A percentile compares a stretch with the other conserved stretches of the same genome.
phyloP scores from a whole-genome alignment of 2,888 invertebrate species.

The Acanthosepion pharaonis region DNA sequence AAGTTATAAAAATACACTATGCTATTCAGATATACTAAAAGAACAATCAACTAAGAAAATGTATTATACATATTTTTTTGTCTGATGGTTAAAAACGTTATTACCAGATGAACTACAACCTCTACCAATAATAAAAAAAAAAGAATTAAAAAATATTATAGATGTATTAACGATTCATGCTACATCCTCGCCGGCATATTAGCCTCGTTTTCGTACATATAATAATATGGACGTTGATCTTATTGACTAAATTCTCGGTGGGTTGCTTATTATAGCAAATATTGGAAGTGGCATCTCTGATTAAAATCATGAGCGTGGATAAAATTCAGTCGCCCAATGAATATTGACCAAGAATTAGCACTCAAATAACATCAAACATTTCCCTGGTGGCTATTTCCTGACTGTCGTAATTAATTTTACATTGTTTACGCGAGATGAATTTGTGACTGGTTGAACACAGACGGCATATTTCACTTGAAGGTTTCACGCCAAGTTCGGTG shows the following conservation, averaged over 20 bases:
- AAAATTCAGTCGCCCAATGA: background rate
- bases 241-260: background rate
- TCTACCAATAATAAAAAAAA: background rate
- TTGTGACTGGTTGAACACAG: background rate
- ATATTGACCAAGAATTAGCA: background rate
- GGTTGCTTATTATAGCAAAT: background rate
- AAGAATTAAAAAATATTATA: background rate
- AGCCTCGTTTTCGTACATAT: background rate
- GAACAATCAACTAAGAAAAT: too few relatives aligned
- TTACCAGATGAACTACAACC: background rate
- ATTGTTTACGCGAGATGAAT: background rate
- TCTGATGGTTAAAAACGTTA: background rate
- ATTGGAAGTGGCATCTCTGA: background rate
- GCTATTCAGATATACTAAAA: too few relatives aligned
- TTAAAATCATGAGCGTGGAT: background rate
- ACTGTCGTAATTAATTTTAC: conserved; percentile 33
- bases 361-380: conserved; percentile 20
- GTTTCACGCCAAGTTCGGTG: background rate
- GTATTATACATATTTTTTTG: too few relatives aligned
- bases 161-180: background rate
- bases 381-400: background rate
- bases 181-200: background rate
- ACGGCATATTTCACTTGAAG: background rate
- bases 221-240: background rate
- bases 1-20: too few relatives aligned